Base-by-base conservation (phyloP, 2,797 vertebrate genomes). In the Columba guinea region DNA sequence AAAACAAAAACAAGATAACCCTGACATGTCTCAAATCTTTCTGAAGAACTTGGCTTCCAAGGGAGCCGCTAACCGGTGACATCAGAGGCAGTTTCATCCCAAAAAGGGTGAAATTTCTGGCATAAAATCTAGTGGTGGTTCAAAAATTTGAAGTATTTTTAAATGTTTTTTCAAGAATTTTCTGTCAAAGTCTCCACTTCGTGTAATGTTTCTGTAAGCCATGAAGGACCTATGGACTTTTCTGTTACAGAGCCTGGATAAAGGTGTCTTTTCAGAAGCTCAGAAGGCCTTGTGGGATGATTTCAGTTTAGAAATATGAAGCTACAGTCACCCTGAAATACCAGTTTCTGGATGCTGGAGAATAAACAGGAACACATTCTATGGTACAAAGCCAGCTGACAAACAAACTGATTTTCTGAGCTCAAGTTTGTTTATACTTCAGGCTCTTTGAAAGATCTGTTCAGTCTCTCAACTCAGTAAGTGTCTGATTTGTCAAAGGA, bases 301-400 rank as follows among this genome's bases (percentile, higher is more conserved):
- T 78, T 95, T 97, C 70, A 97, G 73, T 73, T 90, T 93, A 84
- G 96, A 98, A 71, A 97, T 63, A 28, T 95, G 97, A 89, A 98
- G 98, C 97, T 97, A 98, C 81, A 98, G 97, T 98, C 97, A 98
- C 17, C 97, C 98, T 34, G 95, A 94, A 2, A 95, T 97, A 60
- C 90, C 83, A 5, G 91, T 78, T 78, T 78, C 89, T 79, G 95
- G 90, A 65, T 95, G 98, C 97, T 63, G 73, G 73, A 74, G 56
- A 79, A 74, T 46, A 64, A 52, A 22, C 19, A 41, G 27, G 39
- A 76, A 49, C 64, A 60, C 7, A 9, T 34, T 79, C 75, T 74
- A 37, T 44, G 39, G 18, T 48, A 37, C 26, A 59, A 49, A 65
- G 52, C 14, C 9, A 56, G 7, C 26, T 26, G 21, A 28, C 16